Base-by-base conservation (phyloP, 2,113 vertebrate species). In the Leptobrachium leishanense region DNA sequence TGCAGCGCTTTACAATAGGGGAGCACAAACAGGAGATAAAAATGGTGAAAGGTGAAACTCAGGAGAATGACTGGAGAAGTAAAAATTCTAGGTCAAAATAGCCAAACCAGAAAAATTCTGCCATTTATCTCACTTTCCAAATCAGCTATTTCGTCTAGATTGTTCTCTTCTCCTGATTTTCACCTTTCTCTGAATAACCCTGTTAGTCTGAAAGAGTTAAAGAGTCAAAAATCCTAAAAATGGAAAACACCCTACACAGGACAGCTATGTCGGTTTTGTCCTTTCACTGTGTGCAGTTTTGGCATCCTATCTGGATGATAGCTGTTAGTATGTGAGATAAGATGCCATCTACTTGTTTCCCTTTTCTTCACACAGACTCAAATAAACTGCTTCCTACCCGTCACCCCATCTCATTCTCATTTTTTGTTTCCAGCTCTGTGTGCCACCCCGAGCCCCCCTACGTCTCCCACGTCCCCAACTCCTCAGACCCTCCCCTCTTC, bases 401-500 rank as follows among this genome's bases (percentile, higher is more conserved):
- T 79, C 70, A 81, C 79, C 86, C 92, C 89, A 91, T 75, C 1
- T 77, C 87, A 86, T 92, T 86, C 89, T 88, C 84, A 82, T 91
- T 79, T 88, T 90, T 88, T 82, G 79, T 91, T 88, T 96, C 89
- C 93, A 98, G 96, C 93, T 89, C 94, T 95, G 86, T 95, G 93
- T 64, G 87, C 87, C 81, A 88, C 91, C 90, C 93, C 92, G 84
- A 96, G 94, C 79, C 91, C 94, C 90, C 93, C 94, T 87, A 90
- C 92, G 85, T 95, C 95, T 92, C 95, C 94, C 82, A 94, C 92
- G 83, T 94, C 92, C 92, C 93, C 85, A 93, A 90, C 90, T 93
- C 93, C 94, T 86, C 92, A 90, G 88, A 84, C 87, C 87, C 91
- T 88, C 87, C 92, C 93, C 89, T 92, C 87, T 79, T 92, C 88